Conservation (phyloP, 1,140 invertebrate species). For the Ditylenchus dipsaci region DNA sequence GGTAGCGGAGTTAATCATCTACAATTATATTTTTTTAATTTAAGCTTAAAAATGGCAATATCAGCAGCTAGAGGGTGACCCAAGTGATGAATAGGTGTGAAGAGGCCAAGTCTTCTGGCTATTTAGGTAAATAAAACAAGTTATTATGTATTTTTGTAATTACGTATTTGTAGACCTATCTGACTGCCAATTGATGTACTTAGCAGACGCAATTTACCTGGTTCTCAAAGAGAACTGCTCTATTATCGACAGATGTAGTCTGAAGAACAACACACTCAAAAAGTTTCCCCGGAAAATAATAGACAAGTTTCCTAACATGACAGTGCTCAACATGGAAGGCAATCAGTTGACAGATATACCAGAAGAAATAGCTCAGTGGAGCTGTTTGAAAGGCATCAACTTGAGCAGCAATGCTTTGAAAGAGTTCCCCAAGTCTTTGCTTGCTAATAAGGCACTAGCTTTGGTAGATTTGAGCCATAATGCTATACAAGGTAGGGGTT, state of each 20-base stretch:
- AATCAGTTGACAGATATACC: constrained; percentile 46
- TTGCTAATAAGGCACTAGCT: constrained; percentile 25
- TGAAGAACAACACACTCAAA: constrained; percentile 46
- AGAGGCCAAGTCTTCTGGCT: constrained; percentile 43
- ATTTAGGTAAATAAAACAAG: constrained; percentile 38
- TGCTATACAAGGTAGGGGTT: constrained; percentile 35
- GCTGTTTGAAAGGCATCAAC: constrained; percentile 37
- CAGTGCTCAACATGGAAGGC: constrained; percentile 46
- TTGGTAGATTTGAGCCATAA: constrained; percentile 44
- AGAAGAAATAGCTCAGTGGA: constrained; percentile 40
- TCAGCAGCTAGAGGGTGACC: constrained; percentile 45
- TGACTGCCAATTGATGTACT: constrained; percentile 48
- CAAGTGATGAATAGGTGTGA: constrained; percentile 51
- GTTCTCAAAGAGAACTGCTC: constrained; percentile 33
- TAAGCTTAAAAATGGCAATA: constrained; percentile 10
- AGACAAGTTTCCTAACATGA: constrained; percentile 42
- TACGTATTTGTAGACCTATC: constrained; percentile 43
- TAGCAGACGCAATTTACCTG: constrained; percentile 48
- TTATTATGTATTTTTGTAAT: too few species aligned
- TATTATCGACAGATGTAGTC: constrained; percentile 39
- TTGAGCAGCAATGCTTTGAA: constrained; percentile 36
- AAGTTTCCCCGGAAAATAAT: constrained; percentile 49
- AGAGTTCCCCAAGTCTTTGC: constrained; percentile 31
- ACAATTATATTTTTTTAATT: background rate
- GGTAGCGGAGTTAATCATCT: too few species aligned